These are phyloP conservation scores for Rhagonycha fulva DNA, from an alignment of 2,888 invertebrate species.

Conservation along the genomic window DNA sequence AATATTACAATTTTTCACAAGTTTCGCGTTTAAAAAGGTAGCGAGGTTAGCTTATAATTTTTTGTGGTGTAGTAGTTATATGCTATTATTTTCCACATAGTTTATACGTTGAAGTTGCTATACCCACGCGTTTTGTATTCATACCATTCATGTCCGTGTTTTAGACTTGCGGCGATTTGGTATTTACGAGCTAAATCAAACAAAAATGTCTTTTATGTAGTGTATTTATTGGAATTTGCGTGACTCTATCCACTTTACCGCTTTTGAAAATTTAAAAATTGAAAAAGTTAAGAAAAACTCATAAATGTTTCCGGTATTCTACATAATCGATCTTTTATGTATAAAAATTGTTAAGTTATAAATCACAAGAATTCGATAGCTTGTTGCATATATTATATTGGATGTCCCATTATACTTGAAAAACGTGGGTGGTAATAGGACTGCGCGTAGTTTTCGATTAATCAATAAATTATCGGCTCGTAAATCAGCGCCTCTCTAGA, in stretches of 20 bases:
- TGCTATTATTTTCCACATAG: constrained; percentile 45
- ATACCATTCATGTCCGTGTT: constrained; percentile 34
- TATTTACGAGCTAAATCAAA: constrained; percentile 35
- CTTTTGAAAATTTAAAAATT: not conserved
- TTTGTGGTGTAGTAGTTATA: constrained; percentile 41
- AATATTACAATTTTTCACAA: not conserved
- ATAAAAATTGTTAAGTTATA: not conserved
- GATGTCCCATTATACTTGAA: not conserved
- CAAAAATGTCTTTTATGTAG: constrained; percentile 16
- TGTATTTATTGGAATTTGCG: constrained; percentile 27
- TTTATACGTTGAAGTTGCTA: constrained; percentile 44
- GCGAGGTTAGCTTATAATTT: not conserved
- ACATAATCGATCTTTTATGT: not conserved
- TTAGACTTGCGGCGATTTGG: constrained; percentile 20
- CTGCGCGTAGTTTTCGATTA: not conserved
- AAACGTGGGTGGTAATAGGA: not conserved
- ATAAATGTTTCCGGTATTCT: not conserved
- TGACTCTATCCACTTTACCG: constrained; percentile 16
- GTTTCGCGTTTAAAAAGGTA: not conserved
- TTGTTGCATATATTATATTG: not conserved
- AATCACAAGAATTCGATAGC: not conserved
- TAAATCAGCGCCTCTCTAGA: not conserved
- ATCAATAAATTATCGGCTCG: not conserved
- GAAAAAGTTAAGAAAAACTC: not conserved
- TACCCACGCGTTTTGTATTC: constrained; percentile 44